These are phyloP conservation scores for Drosophila gaucha DNA, from an alignment of 2,888 invertebrate genomes.

Conservation along the genomic window DNA sequence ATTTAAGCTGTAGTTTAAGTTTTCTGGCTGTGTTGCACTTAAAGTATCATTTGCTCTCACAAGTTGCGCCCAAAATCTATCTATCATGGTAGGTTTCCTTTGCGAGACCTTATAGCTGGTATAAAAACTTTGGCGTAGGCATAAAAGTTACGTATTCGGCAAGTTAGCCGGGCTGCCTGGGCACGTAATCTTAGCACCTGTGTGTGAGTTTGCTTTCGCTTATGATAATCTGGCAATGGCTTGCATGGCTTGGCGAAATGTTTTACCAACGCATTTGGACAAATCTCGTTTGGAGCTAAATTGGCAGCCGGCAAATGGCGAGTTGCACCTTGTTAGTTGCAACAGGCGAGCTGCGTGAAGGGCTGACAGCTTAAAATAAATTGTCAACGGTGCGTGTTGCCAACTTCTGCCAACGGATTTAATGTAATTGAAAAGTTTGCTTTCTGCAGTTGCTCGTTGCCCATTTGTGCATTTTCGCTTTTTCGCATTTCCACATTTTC, in stretches of 20 bases:
- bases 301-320: constrained; percentile 28
- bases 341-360: constrained; percentile 22
- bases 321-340: constrained; percentile 14
- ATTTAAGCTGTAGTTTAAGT: constrained; percentile 22
- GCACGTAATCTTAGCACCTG: constrained; percentile 61
- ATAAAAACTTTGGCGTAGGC: constrained; percentile 57
- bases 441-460: constrained; percentile 37
- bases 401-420: constrained; percentile 63
- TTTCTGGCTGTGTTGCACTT: constrained; percentile 17
- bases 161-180: constrained; percentile 1
- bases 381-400: constrained; percentile 70
- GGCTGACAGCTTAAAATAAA: constrained; percentile 52
- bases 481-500: constrained; percentile 28
- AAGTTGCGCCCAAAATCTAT: constrained; percentile 23
- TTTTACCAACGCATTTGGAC: constrained; percentile 61
- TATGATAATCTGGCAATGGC: constrained; percentile 54
- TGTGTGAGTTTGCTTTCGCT: constrained; percentile 12
- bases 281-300: constrained; percentile 58
- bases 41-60: constrained; percentile 40
- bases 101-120: constrained; percentile 31
- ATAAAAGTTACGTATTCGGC: constrained; percentile 55
- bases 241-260: constrained; percentile 28
- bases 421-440: constrained; percentile 76
- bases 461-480: constrained; percentile 20
- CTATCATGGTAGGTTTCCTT: constrained; percentile 2